Evolutionary conservation across 2,888 invertebrate genomes (phyloP).

Genomic region (Cheilosia pagana): DNA sequence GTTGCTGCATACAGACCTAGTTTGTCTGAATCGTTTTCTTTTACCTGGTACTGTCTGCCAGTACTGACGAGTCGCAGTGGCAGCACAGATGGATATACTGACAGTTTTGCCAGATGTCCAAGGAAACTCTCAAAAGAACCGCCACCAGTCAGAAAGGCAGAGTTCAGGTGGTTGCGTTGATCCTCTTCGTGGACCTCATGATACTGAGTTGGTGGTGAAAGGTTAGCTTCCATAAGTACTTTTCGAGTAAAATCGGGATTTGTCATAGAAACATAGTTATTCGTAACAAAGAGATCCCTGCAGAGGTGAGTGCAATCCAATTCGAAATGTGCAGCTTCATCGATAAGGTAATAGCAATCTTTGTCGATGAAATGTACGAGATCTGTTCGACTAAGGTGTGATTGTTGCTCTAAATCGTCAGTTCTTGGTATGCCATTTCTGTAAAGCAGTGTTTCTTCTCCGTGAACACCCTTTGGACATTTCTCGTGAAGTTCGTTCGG

Average conservation of each 20-base stretch:
- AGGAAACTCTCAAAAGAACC: constrained; percentile 90
- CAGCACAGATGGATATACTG: constrained; percentile 86
- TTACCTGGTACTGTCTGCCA: constrained; percentile 87
- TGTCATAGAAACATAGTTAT: constrained; percentile 87
- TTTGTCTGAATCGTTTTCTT: constrained; percentile 60
- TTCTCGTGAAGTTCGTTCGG: constrained; percentile 88
- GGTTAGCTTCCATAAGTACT: constrained; percentile 89
- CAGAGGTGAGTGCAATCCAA: constrained; percentile 82
- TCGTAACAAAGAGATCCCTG: constrained; percentile 81
- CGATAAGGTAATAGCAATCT: constrained; percentile 87
- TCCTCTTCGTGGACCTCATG: constrained; percentile 86
- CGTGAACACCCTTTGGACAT: constrained; percentile 84
- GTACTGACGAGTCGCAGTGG: constrained; percentile 89
- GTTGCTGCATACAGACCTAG: constrained; percentile 87
- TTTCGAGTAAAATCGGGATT: constrained; percentile 92
- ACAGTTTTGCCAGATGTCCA: constrained; percentile 86
- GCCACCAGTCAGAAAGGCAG: constrained; percentile 90
- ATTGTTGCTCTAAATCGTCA: constrained; percentile 77
- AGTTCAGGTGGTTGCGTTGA: constrained; percentile 84
- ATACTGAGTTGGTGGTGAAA: constrained; percentile 85
- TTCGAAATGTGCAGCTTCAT: constrained; percentile 90
- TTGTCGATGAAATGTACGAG: constrained; percentile 82
- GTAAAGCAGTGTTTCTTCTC: constrained; percentile 79
- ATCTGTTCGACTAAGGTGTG: constrained; percentile 80
- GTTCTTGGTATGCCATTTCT: constrained; percentile 77